Base-by-base conservation (phyloP, 2,113 vertebrate species). In the Parus major region DNA sequence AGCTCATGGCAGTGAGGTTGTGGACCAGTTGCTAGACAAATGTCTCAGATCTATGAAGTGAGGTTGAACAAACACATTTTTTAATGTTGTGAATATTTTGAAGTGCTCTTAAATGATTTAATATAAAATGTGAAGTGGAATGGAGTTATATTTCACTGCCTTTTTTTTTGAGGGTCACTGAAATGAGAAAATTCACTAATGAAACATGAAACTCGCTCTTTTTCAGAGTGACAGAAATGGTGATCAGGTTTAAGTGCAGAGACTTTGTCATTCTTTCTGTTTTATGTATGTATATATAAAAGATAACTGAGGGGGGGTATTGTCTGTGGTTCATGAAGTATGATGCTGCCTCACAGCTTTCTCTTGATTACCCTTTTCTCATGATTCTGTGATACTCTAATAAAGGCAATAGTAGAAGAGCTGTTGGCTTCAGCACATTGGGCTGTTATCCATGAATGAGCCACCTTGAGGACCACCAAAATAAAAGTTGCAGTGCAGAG, bases 11-110 rank as follows among this genome's bases (percentile, higher is more conserved):
- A 31, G 12, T 10, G 36, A 71, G 61, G 17, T 24, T 60, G 31
- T 3, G 1, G 31, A 41, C 39, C 36, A 49, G 25, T 41, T 1
- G 0, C 25, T 53, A 21, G 29, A 10, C 10, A 1, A 36, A 53
- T 59, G 55, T 22, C 50, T 80, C 31, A 50, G 22, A 33, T 57
- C 25, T 27, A 0, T 64, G 15, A 80, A 85, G 23, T 76, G 53
- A 65, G 61, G 39, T 61, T 22, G 25, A 77, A 46, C 76, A 82
- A 75, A 35, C 11, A 66, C n/a, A 27, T 94, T 87, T 64, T 39
- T 71, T 36, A 87, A 56, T 44, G 7, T 68, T 44, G 8, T 49
- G 16, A 82, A 33, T 85, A 29, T 89, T 87, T 95, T 79, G 11
- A 63, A 64, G 27, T 75, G 41, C 36, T 91, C 4, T 68, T 75